A percentile compares a stretch with the other conserved stretches of the same genome.
Conservation (phyloP, 2,797 vertebrate genomes). For the Pristis pectinata region DNA sequence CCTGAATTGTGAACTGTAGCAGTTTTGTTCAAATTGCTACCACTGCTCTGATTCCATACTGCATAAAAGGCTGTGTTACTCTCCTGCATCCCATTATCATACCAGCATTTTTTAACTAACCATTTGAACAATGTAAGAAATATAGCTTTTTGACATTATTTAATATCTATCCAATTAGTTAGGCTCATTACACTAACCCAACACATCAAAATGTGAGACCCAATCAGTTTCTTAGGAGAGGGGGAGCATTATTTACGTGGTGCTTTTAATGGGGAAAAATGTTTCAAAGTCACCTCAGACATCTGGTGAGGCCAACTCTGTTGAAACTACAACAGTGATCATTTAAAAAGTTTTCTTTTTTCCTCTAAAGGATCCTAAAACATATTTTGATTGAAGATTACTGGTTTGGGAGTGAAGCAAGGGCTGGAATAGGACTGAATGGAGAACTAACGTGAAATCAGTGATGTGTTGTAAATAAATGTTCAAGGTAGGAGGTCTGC, state of each 20-base stretch:
- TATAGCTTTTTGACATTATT: background rate
- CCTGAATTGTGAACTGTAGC: background rate
- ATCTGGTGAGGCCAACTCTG: background rate
- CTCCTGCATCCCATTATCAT: background rate
- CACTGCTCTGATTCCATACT: background rate
- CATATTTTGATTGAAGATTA: background rate
- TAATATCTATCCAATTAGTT: background rate
- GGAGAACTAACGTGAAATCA: background rate
- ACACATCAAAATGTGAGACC: background rate
- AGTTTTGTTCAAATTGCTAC: background rate
- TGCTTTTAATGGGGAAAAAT: background rate
- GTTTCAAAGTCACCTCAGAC: background rate
- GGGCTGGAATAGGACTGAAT: background rate
- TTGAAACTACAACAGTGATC: background rate
- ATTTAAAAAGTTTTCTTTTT: background rate
- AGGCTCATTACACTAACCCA: background rate
- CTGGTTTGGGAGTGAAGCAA: background rate
- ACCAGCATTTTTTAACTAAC: background rate
- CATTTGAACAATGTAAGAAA: background rate
- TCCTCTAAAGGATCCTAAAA: background rate
- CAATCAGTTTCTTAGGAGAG: background rate
- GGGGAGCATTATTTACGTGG: background rate
- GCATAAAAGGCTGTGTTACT: too few species aligned
- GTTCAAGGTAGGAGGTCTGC: background rate
- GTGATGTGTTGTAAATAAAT: background rate